phyloP scores from a whole-genome alignment of 1,140 invertebrate species.

The Agrypnia vestita region DNA sequence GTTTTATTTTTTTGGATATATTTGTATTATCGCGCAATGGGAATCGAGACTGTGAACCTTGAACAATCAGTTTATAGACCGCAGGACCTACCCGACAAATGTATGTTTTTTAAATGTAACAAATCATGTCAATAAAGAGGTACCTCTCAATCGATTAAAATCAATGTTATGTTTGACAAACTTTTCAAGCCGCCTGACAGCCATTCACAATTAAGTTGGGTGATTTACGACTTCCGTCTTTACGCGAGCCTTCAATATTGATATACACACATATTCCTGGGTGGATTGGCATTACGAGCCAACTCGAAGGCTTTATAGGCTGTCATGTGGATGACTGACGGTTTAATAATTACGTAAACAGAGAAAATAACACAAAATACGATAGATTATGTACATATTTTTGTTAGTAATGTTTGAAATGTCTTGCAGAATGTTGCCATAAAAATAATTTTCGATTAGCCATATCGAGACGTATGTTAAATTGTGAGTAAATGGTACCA shows the following conservation, averaged over 20 bases:
- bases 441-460: no score
- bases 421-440: no score
- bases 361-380: not conserved
- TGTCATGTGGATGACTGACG: slow-evolving; percentile 8
- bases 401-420: not conserved
- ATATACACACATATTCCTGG: slow-evolving; percentile 12
- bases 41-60: no score
- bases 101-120: no score
- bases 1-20: no score
- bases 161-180: slow-evolving; percentile 38
- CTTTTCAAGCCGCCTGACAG: slow-evolving; percentile 21
- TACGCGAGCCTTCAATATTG: not conserved
- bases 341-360: slow-evolving; percentile 33
- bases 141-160: slow-evolving; percentile 31
- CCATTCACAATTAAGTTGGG: slow-evolving; percentile 21
- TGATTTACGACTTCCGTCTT: slow-evolving; percentile 39
- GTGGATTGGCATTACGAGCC: not conserved
- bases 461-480: no score
- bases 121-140: not conserved
- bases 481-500: no score
- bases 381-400: not conserved
- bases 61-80: no score
- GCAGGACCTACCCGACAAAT: no score
- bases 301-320: not conserved
- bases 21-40: no score